phyloP scores from a whole-genome alignment of 2,797 vertebrate species.

The Sternarchorhynchus goeldii region DNA sequence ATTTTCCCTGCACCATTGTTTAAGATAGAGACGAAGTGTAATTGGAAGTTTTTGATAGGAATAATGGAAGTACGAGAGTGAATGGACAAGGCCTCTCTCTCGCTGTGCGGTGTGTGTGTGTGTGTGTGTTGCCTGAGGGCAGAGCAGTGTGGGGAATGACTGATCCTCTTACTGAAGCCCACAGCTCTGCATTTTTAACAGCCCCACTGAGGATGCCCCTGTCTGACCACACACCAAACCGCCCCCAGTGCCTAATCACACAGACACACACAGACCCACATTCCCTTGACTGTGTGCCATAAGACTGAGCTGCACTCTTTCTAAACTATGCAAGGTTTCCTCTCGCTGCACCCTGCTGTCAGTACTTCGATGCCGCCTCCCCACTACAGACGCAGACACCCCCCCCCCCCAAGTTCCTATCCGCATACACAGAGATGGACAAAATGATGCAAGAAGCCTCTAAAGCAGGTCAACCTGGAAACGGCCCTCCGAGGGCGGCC shows the following conservation, averaged over 20 bases:
- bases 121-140: constrained; percentile 44
- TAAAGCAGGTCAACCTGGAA: constrained; percentile 70
- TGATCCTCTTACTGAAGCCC: constrained; percentile 47
- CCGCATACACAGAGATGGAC: constrained; percentile 54
- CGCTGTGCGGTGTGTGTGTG: constrained; percentile 20
- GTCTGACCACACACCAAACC: constrained; percentile 25
- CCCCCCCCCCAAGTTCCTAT: constrained; percentile 53
- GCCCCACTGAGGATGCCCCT: constrained; percentile 24
- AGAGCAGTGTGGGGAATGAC: constrained; percentile 30
- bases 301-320: not conserved
- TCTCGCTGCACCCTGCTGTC: too few relatives aligned
- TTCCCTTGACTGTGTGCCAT: not conserved
- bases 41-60: constrained; percentile 51
- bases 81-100: constrained; percentile 11
- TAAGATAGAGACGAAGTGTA: constrained; percentile 35
- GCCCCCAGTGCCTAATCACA: constrained; percentile 17
- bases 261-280: not conserved
- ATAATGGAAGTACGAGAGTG: constrained; percentile 37
- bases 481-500: constrained; percentile 56
- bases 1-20: constrained; percentile 37
- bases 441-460: constrained; percentile 63
- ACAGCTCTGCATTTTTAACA: constrained; percentile 46
- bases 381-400: too few relatives aligned
- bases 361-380: too few relatives aligned
- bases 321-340: not conserved